Base-by-base conservation (phyloP, 2,113 vertebrate genomes). In the Herpetotheres cachinnans region DNA sequence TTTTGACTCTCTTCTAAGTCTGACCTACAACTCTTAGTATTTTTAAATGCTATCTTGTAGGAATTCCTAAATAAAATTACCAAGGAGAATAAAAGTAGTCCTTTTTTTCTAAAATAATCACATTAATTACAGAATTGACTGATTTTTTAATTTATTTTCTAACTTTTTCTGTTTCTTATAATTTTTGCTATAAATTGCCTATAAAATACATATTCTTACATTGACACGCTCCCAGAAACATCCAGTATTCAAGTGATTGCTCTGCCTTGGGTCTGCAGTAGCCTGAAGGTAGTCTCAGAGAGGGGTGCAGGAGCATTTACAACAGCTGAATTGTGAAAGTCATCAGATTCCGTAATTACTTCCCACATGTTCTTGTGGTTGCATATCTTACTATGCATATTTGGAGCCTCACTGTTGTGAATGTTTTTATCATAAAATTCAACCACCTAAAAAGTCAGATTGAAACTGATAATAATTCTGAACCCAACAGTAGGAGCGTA, bases 351-450 rank as follows among this genome's bases (percentile, higher is more conserved):
- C 82, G 62, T 96, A 80, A 98, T 98, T 55, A 98, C 61, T 26
- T 98, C 97, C 98, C 97, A 98, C 0, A 96, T 97, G 67, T 98
- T 98, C 88, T 74, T 98, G 56, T 63, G 69, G 65, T 93, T 78
- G 72, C 98, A 98, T 66, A 98, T 97, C 91, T 95, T 93, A 94
- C 98, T 98, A 63, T 98, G 98, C 86, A 97, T 88, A 88, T 98
- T 98, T 92, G 98, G 97, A 86, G 98, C 98, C 66, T 98, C 93
- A 10, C 1, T 27, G 24, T 98, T 98, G 79, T 99, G 98, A 32
- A 90, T 97, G 16, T 67, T 32, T 69, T 80, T 46, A 74, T 97
- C 83, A 91, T 98, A 98, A 93, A 98, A 98, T 76, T 96, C 84
- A 62, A n/a, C 77, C 52, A 98, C 96, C 98, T 98, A 49, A 85